A percentile compares a stretch with the other conserved stretches of the same genome.
phyloP scores from a whole-genome alignment of 92 coral and sea anemone genomes.

The Paramuricea clavata region DNA sequence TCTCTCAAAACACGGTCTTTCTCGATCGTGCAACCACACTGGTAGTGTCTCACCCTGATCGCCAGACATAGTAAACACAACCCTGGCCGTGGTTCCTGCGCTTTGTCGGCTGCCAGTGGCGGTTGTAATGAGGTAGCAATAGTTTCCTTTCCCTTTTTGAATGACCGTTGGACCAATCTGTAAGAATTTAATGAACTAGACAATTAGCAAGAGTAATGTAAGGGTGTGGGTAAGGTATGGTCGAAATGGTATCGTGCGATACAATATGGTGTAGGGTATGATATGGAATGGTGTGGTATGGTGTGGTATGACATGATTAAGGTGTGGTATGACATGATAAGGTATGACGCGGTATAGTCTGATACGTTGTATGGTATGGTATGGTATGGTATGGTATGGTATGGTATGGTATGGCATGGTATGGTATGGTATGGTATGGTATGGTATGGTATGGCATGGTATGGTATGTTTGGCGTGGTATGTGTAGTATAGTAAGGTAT shows the following conservation, averaged over 20 bases:
- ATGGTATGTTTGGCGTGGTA: too few relatives aligned
- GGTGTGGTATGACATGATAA: not conserved
- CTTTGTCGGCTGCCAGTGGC: conserved; percentile 81
- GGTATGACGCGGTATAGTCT: not conserved
- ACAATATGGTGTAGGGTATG: too few relatives aligned
- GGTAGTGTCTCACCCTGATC: conserved; percentile 86
- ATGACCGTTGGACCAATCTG: conserved; percentile 34
- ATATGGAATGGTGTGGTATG: not conserved
- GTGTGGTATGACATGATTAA: too few relatives aligned
- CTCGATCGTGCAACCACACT: conserved; percentile 68
- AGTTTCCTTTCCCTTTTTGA: not conserved
- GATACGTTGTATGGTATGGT: too few relatives aligned
- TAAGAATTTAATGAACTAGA: not conserved
- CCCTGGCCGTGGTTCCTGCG: conserved; percentile 93
- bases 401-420: not conserved
- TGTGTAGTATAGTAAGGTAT: too few relatives aligned
- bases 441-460: not conserved
- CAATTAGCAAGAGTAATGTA: too few relatives aligned
- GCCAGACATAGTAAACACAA: conserved; percentile 82
- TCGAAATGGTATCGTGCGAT: too few relatives aligned
- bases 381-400: too few relatives aligned
- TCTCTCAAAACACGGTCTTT: conserved; percentile 83
- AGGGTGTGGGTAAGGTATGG: too few relatives aligned
- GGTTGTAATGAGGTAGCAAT: not conserved
- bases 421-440: not conserved